Evolutionary conservation across 2,797 vertebrate genomes (phyloP).

Genomic region (Cossypha niveicapilla): DNA sequence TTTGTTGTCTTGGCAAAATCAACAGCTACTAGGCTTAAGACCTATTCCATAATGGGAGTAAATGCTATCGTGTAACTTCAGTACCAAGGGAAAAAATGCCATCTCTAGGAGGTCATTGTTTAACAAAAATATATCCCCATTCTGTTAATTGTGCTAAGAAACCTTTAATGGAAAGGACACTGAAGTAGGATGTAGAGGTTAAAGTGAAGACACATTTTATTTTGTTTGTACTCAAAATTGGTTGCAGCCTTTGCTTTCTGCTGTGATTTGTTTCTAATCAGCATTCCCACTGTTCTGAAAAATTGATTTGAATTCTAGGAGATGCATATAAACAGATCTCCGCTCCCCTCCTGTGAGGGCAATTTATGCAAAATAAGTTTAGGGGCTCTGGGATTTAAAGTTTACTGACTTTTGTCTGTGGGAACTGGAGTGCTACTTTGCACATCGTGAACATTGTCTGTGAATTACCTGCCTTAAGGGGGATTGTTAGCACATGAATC

Average conservation of each 20-base stretch:
- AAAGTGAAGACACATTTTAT: background rate
- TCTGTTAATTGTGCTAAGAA: background rate
- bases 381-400: slow-evolving; percentile 25
- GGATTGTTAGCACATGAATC: slow-evolving; percentile 47
- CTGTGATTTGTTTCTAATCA: slow-evolving; percentile 13
- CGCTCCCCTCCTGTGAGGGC: background rate
- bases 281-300: slow-evolving; percentile 19
- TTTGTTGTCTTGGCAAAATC: background rate
- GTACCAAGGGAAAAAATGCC: background rate
- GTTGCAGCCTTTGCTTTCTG: background rate
- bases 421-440: slow-evolving; percentile 20
- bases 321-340: slow-evolving; percentile 16
- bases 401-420: slow-evolving; percentile 30
- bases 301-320: slow-evolving; percentile 6
- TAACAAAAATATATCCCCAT: background rate
- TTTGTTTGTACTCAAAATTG: background rate
- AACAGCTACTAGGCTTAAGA: background rate
- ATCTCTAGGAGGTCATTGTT: background rate
- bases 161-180: background rate
- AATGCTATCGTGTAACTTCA: background rate
- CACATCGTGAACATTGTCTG: background rate
- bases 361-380: slow-evolving; percentile 36
- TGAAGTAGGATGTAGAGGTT: background rate
- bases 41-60: background rate
- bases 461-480: slow-evolving; percentile 47